Conservation (phyloP, 2,113 vertebrate genomes). For the Sylvia atricapilla region DNA sequence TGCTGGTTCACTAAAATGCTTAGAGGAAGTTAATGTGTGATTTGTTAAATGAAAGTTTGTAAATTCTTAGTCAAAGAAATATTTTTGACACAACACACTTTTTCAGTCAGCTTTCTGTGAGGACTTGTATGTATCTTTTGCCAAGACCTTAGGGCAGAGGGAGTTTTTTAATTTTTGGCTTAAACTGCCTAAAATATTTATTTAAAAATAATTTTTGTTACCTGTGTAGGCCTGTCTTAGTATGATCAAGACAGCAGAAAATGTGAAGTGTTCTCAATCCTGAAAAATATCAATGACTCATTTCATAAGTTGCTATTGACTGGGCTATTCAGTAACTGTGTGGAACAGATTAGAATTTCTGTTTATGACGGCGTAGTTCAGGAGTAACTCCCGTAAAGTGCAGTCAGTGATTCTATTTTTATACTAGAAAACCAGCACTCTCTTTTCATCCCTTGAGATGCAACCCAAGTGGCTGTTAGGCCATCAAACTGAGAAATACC, state of each 20-base stretch:
- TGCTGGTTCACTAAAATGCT: neutral
- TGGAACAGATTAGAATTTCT: neutral
- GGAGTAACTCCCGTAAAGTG: neutral
- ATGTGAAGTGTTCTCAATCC: neutral
- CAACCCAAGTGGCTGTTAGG: neutral
- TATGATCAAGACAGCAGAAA: neutral
- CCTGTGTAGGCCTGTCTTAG: neutral
- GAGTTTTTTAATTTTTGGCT: neutral
- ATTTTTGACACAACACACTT: neutral
- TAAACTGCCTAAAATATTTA: neutral
- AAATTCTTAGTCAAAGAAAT: neutral
- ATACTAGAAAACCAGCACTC: neutral
- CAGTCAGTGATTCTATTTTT: neutral
- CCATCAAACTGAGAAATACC: neutral
- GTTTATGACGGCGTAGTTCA: neutral
- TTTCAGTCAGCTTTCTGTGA: neutral
- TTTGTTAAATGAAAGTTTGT: neutral
- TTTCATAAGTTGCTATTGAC: neutral
- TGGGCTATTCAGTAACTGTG: neutral
- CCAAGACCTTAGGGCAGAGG: neutral
- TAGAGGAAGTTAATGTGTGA: neutral
- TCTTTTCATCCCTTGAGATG: neutral
- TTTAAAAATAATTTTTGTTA: neutral
- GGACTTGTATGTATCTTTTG: accelerated
- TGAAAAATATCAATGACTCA: neutral